A percentile compares a stretch with the other conserved stretches of the same genome.
Evolutionary conservation across 2,888 invertebrate genomes (phyloP).

Genomic region (Pachymerium ferrugineum): DNA sequence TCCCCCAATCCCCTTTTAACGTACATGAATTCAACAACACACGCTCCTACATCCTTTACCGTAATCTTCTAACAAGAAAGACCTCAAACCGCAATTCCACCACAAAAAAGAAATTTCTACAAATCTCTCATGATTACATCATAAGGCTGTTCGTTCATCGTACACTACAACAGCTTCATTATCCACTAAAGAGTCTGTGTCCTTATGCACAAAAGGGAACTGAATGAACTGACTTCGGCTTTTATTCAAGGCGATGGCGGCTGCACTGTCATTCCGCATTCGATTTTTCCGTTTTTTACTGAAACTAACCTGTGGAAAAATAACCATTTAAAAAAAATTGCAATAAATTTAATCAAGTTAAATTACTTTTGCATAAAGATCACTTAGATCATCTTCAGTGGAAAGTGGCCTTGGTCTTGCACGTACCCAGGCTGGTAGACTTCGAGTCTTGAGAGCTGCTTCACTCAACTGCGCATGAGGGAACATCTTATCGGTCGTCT

Average conservation of each 20-base stretch:
- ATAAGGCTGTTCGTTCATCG: slow-evolving; percentile 72
- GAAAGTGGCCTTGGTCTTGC: slow-evolving; percentile 54
- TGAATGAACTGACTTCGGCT: slow-evolving; percentile 52
- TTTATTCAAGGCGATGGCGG: slow-evolving; percentile 69
- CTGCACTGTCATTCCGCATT: slow-evolving; percentile 75
- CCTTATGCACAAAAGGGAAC: slow-evolving; percentile 46
- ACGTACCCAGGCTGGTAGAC: slow-evolving; percentile 65
- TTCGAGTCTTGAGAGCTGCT: slow-evolving; percentile 57
- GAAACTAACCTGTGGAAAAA: slow-evolving; percentile 53
- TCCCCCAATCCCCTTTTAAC: no score
- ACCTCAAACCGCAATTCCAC: no score
- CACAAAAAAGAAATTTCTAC: no score
- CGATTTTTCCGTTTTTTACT: slow-evolving; percentile 73
- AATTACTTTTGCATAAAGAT: slow-evolving; percentile 41
- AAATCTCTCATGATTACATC: slow-evolving; percentile 25
- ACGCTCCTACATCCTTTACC: no score
- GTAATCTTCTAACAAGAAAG: no score
- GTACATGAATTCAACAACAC: no score
- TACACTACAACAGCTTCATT: slow-evolving; percentile 75
- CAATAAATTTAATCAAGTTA: not conserved
- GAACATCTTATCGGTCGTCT: slow-evolving; percentile 6
- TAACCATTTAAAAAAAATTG: not conserved
- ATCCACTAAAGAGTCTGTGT: slow-evolving; percentile 61
- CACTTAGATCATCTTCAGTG: slow-evolving; percentile 41
- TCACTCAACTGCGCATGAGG: slow-evolving; percentile 30